Percentiles rank a stretch among this genome's conserved stretches.
phyloP scores from a whole-genome alignment of 2,888 invertebrate species.

The Sericinus montela region DNA sequence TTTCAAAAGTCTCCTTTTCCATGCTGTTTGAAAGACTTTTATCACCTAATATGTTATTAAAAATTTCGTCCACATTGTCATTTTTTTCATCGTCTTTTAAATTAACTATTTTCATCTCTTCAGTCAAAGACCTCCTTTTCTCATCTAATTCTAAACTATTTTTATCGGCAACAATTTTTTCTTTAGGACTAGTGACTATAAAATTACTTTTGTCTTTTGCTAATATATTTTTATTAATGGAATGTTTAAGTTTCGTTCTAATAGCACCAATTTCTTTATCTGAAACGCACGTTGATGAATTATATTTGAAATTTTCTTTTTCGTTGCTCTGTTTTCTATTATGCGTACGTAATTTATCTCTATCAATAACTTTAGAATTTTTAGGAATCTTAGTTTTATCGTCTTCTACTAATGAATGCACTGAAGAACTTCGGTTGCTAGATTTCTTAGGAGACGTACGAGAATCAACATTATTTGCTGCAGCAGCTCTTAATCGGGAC shows the following conservation, averaged over 20 bases:
- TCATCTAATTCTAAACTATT: conserved; percentile 44
- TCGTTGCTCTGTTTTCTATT: conserved; percentile 56
- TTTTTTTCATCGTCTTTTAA: conserved; percentile 32
- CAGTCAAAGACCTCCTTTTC: conserved; percentile 38
- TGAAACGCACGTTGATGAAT: conserved; percentile 41
- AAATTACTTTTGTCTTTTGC: conserved; percentile 71
- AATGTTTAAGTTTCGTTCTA: conserved; percentile 75
- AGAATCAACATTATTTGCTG: conserved; percentile 58
- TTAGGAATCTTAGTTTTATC: conserved; percentile 52
- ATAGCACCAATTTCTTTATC: conserved; percentile 74
- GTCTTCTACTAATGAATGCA: conserved; percentile 60
- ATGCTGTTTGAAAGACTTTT: conserved; percentile 45
- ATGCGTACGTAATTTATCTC: conserved; percentile 53
- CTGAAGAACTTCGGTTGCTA: conserved; percentile 64
- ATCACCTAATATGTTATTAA: conserved; percentile 58
- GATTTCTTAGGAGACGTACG: conserved; percentile 40
- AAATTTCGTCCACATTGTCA: conserved; percentile 56
- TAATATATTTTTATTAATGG: conserved; percentile 70
- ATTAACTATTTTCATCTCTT: conserved; percentile 39
- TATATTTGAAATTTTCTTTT: conserved; percentile 58
- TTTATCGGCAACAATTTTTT: conserved; percentile 51
- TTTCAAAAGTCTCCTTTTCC: conserved; percentile 59
- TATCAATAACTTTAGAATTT: conserved; percentile 61
- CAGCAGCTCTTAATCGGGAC: conserved; percentile 85
- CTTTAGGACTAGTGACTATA: conserved; percentile 64